Base-by-base conservation (phyloP, 2,888 invertebrate species). In the Matsumyia berberina region DNA sequence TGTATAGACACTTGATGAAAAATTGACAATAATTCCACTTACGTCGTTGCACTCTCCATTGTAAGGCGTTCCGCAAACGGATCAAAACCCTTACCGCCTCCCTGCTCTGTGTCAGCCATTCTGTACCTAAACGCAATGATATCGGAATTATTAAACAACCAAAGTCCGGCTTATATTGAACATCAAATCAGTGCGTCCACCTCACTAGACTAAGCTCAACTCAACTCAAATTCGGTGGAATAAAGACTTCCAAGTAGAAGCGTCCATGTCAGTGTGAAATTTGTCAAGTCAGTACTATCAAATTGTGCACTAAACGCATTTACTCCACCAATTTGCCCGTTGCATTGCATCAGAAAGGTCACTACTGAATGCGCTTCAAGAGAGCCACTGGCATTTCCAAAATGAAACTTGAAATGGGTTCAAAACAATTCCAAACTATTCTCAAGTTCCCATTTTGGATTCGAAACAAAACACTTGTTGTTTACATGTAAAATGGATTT, bases 41-140 rank as follows among this genome's bases (percentile, higher is more conserved):
- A 96, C 96, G 96, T 95, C 83, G 96, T 96, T 76, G 96, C 96
- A 91, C 95, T 96, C 57, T 94, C 94, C 88, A 95, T 92, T 88
- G 94, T 94, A 1, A 85, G 85, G 67, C 97, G 93, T 87, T 95
- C 95, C 53, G 93, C 91, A 90, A 97, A 96, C 0, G 96, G 96
- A 92, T 97, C 95, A 89, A 94, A 96, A 42, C 94, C 93, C 73
- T 92, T 92, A 86, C 90, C 89, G 86, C 91, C 90, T 85, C 91
- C 93, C 53, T 93, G 92, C 91, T 96, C 96, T 35, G 93, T 92
- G 92, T 96, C 95, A n/a, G 57, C 69, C 80, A 91, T 91, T 87
- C 89, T 90, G 82, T 90, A 90, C 87, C 91, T 91, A 39, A 24
- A 49, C 8, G 33, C 19, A n/a, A 19, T 7, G 35, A 53, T 53